Percentiles rank a stretch among this genome's conserved stretches.
Conservation (phyloP, 2,797 vertebrate genomes). For the Acridotheres tristis region DNA sequence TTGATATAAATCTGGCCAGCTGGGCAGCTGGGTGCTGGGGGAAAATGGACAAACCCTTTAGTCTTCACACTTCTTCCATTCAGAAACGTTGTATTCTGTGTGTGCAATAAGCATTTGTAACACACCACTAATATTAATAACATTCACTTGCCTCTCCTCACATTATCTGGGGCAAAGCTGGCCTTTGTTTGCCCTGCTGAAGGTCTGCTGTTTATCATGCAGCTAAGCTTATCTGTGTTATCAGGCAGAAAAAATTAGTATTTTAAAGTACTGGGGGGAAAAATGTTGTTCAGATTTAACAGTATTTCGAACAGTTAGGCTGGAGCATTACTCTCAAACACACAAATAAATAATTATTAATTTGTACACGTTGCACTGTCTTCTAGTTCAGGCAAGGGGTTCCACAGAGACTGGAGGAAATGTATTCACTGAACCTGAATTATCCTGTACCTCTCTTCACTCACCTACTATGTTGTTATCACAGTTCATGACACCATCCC, state of each 20-base stretch:
- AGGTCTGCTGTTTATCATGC: neutral
- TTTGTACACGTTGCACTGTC: neutral
- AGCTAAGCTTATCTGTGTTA: neutral
- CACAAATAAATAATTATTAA: neutral
- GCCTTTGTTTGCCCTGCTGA: neutral
- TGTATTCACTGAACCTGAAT: rapidly evolving
- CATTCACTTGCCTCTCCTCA: no score
- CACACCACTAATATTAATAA: neutral
- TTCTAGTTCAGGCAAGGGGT: neutral
- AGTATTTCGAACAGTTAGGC: neutral
- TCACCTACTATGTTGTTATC: slow-evolving; percentile 80
- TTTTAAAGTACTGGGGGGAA: neutral
- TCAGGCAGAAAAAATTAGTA: neutral
- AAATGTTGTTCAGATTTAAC: neutral
- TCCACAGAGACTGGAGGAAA: neutral
- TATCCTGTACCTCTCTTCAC: neutral
- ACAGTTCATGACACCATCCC: slow-evolving; percentile 87
- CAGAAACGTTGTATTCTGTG: neutral
- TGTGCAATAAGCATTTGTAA: neutral
- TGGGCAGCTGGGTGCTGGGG: slow-evolving; percentile 83
- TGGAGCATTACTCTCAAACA: neutral
- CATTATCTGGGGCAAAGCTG: neutral
- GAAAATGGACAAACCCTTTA: neutral
- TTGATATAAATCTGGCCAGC: slow-evolving; percentile 87
- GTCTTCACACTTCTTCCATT: neutral